Conservation (phyloP, 2,797 vertebrate species). For the Myripristis jacobus region DNA sequence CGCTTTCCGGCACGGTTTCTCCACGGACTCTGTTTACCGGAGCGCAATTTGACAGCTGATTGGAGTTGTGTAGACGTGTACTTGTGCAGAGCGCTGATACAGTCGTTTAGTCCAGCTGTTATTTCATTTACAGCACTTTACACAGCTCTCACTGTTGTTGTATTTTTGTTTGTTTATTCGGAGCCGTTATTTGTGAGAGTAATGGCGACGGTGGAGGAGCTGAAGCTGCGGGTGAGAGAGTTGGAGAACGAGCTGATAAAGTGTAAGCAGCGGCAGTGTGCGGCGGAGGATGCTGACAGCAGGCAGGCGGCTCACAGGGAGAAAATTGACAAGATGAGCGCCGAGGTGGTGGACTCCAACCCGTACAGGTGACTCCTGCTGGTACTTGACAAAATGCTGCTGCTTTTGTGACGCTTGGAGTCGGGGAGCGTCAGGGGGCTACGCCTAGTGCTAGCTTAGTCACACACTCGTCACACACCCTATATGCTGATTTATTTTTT, state of each 20-base stretch:
- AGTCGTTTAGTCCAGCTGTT: rapidly evolving
- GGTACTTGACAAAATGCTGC: neutral
- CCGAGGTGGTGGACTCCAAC: slow-evolving; percentile 95
- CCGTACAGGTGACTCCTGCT: slow-evolving; percentile 90
- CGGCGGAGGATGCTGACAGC: slow-evolving; percentile 64
- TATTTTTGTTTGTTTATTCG: no score
- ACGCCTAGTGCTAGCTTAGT: slow-evolving; percentile 40
- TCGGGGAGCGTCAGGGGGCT: slow-evolving; percentile 1
- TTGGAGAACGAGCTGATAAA: slow-evolving; percentile 91
- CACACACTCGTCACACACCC: slow-evolving; percentile 58
- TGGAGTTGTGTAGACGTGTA: slow-evolving; percentile 80
- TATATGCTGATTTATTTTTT: neutral
- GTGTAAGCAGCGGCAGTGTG: slow-evolving; percentile 78
- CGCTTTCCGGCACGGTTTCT: slow-evolving; percentile 34
- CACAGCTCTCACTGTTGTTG: rapidly evolving
- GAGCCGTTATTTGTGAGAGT: neutral
- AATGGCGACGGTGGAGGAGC: slow-evolving; percentile 85
- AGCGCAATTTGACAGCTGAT: slow-evolving; percentile 64
- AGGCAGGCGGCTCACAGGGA: slow-evolving; percentile 69
- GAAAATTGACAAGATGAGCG: slow-evolving; percentile 92
- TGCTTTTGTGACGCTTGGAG: neutral
- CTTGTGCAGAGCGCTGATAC: slow-evolving; percentile 39
- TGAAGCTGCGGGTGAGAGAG: slow-evolving; percentile 88
- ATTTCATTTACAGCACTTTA: rapidly evolving
- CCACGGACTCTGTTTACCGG: slow-evolving; percentile 62